Conservation (phyloP, 2,113 vertebrate genomes). For the Pterocles gutturalis region DNA sequence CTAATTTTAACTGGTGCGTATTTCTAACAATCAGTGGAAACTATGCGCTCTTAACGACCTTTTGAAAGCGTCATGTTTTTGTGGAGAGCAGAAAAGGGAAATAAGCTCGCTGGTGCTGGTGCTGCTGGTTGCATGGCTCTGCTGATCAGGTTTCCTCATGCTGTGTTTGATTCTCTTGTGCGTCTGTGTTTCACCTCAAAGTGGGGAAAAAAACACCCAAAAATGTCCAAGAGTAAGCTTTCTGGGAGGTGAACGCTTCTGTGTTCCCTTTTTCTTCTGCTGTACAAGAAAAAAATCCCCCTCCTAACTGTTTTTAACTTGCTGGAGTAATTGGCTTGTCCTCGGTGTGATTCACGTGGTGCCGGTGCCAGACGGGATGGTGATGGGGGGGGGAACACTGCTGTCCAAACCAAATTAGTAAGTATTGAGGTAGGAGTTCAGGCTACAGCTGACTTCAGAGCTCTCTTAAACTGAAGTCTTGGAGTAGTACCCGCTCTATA, state of each 20-base stretch:
- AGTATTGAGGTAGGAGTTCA: constrained; percentile 27
- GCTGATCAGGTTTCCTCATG: neutral
- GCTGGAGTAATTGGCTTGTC: neutral
- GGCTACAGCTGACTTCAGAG: neutral
- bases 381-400: neutral
- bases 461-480: neutral
- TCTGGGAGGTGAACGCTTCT: accelerated
- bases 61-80: constrained; percentile 38
- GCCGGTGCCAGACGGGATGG: neutral
- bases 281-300: neutral
- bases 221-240: neutral
- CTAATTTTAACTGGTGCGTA: constrained; percentile 60
- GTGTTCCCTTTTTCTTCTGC: neutral
- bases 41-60: constrained; percentile 27
- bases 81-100: constrained; percentile 45
- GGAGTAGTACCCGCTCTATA: neutral
- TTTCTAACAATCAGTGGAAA: constrained; percentile 65
- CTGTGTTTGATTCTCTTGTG: neutral
- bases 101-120: neutral
- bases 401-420: constrained; percentile 17
- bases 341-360: constrained; percentile 5
- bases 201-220: neutral
- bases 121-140: neutral
- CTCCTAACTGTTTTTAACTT: neutral
- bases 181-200: neutral